A percentile compares a stretch with the other conserved stretches of the same genome.
phyloP scores from a whole-genome alignment of 92 coral and sea anemone species.

The Plumapathes pennacea region DNA sequence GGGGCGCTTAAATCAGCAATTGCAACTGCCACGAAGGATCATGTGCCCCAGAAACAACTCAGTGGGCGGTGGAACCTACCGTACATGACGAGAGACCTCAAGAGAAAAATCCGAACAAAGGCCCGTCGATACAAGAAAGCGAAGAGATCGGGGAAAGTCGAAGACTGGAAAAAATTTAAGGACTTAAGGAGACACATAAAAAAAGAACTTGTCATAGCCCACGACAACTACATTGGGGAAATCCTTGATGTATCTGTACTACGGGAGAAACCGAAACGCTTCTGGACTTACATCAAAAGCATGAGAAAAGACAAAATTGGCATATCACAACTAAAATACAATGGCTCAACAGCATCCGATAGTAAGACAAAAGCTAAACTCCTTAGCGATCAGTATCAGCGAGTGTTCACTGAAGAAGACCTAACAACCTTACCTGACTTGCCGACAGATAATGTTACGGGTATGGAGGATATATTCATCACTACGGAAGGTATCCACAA shows the following conservation, averaged over 20 bases:
- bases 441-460: slow-evolving; percentile 5
- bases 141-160: too few relatives aligned
- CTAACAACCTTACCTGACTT: slow-evolving; percentile 9
- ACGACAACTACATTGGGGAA: too few relatives aligned
- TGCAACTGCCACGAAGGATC: slow-evolving; percentile 9
- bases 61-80: too few relatives aligned
- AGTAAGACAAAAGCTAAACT: slow-evolving; percentile 14
- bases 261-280: too few relatives aligned
- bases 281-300: slow-evolving; percentile 10
- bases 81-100: too few relatives aligned
- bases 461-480: slow-evolving; percentile 19
- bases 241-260: too few relatives aligned
- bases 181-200: too few relatives aligned
- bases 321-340: slow-evolving; percentile 7
- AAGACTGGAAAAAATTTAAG: too few relatives aligned
- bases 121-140: too few relatives aligned
- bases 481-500: slow-evolving; percentile 9
- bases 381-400: slow-evolving; percentile 19
- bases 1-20: slow-evolving; percentile 20
- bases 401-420: slow-evolving; percentile 18
- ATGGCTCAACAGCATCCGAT: slow-evolving; percentile 18
- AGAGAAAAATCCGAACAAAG: too few relatives aligned
- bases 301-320: slow-evolving; percentile 6
- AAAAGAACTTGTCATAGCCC: too few relatives aligned
- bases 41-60: slow-evolving; percentile 9